phyloP scores from a whole-genome alignment of 2,797 vertebrate genomes.

The Sciurus vulgaris region DNA sequence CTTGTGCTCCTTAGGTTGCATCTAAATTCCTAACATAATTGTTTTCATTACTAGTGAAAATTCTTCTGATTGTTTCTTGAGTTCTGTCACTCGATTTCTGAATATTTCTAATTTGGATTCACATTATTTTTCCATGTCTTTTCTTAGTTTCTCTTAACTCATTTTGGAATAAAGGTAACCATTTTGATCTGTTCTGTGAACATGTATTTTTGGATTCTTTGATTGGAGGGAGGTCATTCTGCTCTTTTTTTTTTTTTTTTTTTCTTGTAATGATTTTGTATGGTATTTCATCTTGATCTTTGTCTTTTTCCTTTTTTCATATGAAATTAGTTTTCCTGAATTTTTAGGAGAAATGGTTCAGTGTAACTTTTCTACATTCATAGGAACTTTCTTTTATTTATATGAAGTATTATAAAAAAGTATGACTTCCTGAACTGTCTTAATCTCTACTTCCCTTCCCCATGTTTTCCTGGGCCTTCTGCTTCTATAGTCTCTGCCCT shows the following conservation, averaged over 20 bases:
- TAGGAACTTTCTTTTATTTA: background rate
- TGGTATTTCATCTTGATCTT: background rate
- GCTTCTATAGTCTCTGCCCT: background rate
- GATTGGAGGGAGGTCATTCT: background rate
- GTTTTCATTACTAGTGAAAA: background rate
- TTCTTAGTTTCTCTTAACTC: background rate
- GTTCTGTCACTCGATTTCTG: background rate
- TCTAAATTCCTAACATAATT: conserved; percentile 21
- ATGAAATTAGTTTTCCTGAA: background rate
- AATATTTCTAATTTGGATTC: background rate
- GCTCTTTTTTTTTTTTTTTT: background rate
- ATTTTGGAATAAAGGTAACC: background rate
- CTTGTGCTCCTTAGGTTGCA: background rate
- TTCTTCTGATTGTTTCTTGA: background rate
- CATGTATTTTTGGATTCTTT: background rate
- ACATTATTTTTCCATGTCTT: background rate
- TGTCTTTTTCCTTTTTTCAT: background rate
- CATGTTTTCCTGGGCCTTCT: background rate
- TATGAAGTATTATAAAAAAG: background rate
- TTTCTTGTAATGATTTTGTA: background rate
- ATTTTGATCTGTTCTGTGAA: background rate
- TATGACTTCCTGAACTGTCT: background rate
- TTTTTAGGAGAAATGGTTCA: background rate
- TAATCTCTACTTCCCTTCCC: background rate
- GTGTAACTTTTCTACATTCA: background rate